Base-by-base conservation (phyloP, 1,140 invertebrate genomes). In the Drosophila biarmipes region DNA sequence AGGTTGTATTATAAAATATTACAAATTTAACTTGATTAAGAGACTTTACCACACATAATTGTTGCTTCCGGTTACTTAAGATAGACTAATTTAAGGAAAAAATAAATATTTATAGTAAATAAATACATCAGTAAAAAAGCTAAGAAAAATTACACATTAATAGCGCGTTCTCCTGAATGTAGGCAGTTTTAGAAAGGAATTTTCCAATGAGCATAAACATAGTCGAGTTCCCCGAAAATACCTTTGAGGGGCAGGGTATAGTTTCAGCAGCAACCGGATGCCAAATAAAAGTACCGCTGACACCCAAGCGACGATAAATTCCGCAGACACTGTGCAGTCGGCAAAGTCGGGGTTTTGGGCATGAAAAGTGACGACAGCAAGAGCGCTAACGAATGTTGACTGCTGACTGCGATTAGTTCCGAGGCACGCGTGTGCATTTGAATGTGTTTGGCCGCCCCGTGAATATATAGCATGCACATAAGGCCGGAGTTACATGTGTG, bases 331-430 rank as follows among this genome's bases (percentile, higher is more conserved):
- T 45, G 11, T 29, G 40, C 62, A 34, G 54, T 24, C 27, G 45
- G 19, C 29, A 19, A 34, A 40, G 45, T 37, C 24, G 57, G 67
- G 78, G 68, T 67, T 77, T 59, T 56, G 78, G 52, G 43, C 81
- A 78, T 81, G 81, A 81, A 78, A 78, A 62, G 64, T 75, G 79
- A 75, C 75, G 74, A 78, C 74, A 86, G 78, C 78, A 38, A 55
- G 49, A 31, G 48, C 45, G 53, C 58, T 74, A 57, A 35, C 40
- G 46, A 49, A 29, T 78, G 53, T 49, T 52, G 48, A 57, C 45
- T 53, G 66, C 54, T 71, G 52, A 55, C 66, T 62, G 54, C 63
- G 69, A 74, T 82, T 82, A 84, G 80, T 68, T 66, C 57, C 46
- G 24, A 37, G 43, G 52, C 61, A 73, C 80, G 64, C 52, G 45